Base-by-base conservation (phyloP, 30 jellyfish, hydroid and myxozoan genomes). In the Chrysaora quinquecirrha region DNA sequence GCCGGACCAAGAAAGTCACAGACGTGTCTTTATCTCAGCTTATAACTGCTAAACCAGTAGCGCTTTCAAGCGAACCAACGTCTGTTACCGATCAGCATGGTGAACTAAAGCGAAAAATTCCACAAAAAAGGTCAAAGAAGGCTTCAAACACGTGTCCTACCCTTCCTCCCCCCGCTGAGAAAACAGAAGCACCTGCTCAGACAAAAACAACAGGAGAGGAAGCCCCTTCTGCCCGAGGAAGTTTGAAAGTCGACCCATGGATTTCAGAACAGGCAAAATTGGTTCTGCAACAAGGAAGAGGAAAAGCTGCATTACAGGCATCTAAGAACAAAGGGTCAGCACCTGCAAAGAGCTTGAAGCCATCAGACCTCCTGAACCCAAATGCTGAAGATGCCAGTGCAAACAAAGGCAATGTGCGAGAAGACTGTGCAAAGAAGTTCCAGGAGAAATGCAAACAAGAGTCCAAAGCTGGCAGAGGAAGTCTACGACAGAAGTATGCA, bases 201-300 rank as follows among this genome's bases (percentile, higher is more conserved):
- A 24, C 34, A 27, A 38, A 23, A 1, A 6, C 48, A 27, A 60
- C 2, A 18, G 47, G 65, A 4, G 48, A 86, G 18, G 76, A 33
- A 20, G 14, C 32, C 48, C 33, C 25, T 22, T 11, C 6, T 10
- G 25, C 34, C 6, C 34, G 68, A n/a, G 63, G 54, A 14, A 68
- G 54, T 28, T 18, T 76, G 25, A 87, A 78, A 48, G 78, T 70
- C 25, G 78, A 87, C 54, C 91, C 89, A 6, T 87, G 96, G 96
- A 87, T 87, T 0, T 77, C 96, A 34, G 96, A 77, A 32, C 96
- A 87, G 64, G 87, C 96, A 11, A 87, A 87, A 29, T 73, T 71
- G 32, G 89, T 87, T 16, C 25, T 87, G 28, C 56, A 71, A 12
- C 31, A 62, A 64, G 77, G 89, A 11, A 28, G 86, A 34, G 78